Conservation (phyloP, 2,888 invertebrate species). For the Apomyelois bistriatella region DNA sequence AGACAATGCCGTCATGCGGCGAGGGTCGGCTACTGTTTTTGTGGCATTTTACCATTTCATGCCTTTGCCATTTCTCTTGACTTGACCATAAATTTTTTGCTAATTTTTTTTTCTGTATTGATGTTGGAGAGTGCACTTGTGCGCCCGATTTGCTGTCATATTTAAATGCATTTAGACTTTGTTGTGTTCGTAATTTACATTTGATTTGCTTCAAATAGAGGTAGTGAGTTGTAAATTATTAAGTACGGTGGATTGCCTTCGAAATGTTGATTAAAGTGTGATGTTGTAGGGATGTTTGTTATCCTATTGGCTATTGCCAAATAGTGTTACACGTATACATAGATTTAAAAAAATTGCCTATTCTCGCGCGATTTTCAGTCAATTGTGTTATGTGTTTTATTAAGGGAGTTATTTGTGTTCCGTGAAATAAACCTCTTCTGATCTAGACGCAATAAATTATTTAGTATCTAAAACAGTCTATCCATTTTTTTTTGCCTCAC, state of each 20-base stretch:
- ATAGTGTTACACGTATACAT: too few relatives aligned
- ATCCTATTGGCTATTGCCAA: too few relatives aligned
- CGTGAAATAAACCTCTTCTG: too few relatives aligned
- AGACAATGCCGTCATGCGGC: conserved; percentile 1
- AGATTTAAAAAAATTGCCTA: too few relatives aligned
- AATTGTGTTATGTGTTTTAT: too few relatives aligned
- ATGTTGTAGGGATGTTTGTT: too few relatives aligned
- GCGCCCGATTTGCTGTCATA: conserved; percentile 46
- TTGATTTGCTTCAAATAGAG: conserved; percentile 26
- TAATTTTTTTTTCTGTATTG: neutral
- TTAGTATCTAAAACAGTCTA: too few relatives aligned
- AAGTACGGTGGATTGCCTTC: neutral
- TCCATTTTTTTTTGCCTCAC: too few relatives aligned
- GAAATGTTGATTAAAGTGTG: neutral
- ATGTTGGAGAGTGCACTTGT: conserved; percentile 46
- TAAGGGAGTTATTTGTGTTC: too few relatives aligned
- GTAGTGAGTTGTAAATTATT: conserved; percentile 9
- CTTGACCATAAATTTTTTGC: conserved; percentile 11
- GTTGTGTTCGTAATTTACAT: conserved; percentile 31
- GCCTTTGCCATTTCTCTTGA: conserved; percentile 3
- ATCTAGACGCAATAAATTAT: too few relatives aligned
- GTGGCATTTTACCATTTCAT: neutral
- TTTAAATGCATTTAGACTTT: conserved; percentile 31
- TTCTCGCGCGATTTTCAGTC: too few relatives aligned
- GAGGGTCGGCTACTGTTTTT: conserved; percentile 3